Conservation (phyloP, 2,797 vertebrate genomes). For the Chiloscyllium punctatum region DNA sequence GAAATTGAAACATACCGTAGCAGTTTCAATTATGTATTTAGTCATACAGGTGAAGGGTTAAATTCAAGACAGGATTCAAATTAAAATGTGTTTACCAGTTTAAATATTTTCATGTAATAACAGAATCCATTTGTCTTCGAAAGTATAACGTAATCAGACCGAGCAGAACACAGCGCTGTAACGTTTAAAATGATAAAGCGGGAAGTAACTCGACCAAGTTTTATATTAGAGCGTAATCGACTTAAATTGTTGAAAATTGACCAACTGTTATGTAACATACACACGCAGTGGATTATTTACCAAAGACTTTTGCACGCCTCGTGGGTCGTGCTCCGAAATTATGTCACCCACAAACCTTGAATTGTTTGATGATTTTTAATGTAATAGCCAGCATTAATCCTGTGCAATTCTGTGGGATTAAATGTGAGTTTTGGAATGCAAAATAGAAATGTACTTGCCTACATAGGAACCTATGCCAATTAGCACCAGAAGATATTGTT, state of each 20-base stretch:
- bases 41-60: neutral
- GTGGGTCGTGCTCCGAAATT: neutral
- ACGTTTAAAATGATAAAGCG: neutral
- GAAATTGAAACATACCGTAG: neutral
- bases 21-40: neutral
- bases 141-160: neutral
- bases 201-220: neutral
- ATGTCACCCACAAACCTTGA: neutral
- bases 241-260: neutral
- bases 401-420: neutral
- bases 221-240: neutral
- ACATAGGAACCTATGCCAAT: no score
- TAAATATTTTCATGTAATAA: neutral
- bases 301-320: neutral
- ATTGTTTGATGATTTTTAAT: neutral
- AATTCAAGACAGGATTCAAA: neutral
- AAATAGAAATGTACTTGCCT: neutral
- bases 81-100: neutral
- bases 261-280: constrained; percentile 12
- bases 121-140: neutral
- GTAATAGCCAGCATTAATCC: neutral
- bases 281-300: neutral
- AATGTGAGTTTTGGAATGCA: neutral
- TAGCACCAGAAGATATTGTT: neutral
- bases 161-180: neutral